Conservation (phyloP, 2,797 vertebrate genomes). For the Urophycis tenuis region DNA sequence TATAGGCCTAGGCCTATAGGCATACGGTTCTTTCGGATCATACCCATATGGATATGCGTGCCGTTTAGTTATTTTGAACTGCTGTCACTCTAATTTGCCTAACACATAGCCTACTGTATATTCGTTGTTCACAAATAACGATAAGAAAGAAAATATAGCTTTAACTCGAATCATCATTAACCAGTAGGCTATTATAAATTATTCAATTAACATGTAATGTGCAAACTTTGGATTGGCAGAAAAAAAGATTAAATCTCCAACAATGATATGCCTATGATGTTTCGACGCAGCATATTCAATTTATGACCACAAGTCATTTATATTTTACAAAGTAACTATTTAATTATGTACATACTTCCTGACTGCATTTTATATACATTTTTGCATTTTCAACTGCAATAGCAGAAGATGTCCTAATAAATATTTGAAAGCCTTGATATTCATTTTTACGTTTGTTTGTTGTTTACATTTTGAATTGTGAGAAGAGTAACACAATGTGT, state of each 20-base stretch:
- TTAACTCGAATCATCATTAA: not conserved
- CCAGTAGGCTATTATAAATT: not conserved
- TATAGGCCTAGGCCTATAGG: not conserved
- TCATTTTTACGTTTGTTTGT: constrained; percentile 67
- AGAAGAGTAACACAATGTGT: not conserved
- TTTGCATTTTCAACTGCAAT: constrained; percentile 47
- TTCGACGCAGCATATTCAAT: constrained; percentile 8
- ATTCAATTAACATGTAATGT: not conserved
- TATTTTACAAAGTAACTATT: constrained; percentile 19
- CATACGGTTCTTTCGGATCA: not conserved
- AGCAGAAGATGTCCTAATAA: constrained; percentile 53
- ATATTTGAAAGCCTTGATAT: constrained; percentile 44
- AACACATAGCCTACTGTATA: not conserved
- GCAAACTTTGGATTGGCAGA: not conserved
- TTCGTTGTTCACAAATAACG: not conserved
- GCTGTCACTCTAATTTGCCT: not conserved
- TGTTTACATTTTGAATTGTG: constrained; percentile 42
- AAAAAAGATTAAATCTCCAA: too few relatives aligned
- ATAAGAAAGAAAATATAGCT: not conserved
- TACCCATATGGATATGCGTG: not conserved
- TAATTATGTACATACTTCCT: constrained; percentile 52
- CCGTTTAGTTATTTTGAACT: not conserved
- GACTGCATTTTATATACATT: constrained; percentile 39
- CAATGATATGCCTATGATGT: not conserved
- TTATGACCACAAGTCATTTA: constrained; percentile 21